Conservation (phyloP, 2,113 vertebrate genomes). For the Grallaria varia region DNA sequence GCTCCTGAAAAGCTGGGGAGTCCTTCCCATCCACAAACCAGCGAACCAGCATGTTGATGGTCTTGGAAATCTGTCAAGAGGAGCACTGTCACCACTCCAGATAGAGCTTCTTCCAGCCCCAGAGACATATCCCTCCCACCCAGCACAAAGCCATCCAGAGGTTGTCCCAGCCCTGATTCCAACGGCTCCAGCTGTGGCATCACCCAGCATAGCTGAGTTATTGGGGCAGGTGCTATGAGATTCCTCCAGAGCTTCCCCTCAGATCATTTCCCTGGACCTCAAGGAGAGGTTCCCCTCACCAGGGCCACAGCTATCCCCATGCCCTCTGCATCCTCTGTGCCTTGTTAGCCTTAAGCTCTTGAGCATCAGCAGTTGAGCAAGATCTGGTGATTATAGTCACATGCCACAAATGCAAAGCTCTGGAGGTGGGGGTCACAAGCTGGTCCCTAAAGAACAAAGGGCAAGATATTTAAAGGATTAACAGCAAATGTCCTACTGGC, state of each 20-base stretch:
- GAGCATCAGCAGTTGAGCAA: neutral
- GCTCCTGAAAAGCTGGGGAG: constrained; percentile 85
- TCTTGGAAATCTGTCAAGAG: constrained; percentile 88
- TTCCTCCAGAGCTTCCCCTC: neutral
- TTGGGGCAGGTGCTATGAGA: neutral
- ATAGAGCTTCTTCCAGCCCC: neutral
- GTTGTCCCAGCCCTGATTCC: fast-evolving
- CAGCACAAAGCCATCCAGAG: neutral
- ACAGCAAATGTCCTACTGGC: constrained; percentile 74
- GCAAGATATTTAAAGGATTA: neutral
- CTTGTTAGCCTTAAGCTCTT: neutral
- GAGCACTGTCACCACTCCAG: neutral
- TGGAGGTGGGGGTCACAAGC: neutral
- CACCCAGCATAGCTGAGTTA: neutral
- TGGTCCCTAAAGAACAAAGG: neutral
- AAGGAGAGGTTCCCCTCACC: neutral
- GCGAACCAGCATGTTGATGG: constrained; percentile 93
- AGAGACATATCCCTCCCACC: neutral
- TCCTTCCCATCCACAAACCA: constrained; percentile 86
- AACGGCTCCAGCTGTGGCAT: neutral
- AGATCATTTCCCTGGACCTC: neutral
- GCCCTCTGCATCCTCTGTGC: neutral
- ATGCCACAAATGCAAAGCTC: neutral
- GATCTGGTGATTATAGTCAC: neutral
- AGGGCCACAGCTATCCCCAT: neutral